Evolutionary conservation across 1,140 invertebrate species (phyloP).

Genomic region (Drosophila aff.): DNA sequence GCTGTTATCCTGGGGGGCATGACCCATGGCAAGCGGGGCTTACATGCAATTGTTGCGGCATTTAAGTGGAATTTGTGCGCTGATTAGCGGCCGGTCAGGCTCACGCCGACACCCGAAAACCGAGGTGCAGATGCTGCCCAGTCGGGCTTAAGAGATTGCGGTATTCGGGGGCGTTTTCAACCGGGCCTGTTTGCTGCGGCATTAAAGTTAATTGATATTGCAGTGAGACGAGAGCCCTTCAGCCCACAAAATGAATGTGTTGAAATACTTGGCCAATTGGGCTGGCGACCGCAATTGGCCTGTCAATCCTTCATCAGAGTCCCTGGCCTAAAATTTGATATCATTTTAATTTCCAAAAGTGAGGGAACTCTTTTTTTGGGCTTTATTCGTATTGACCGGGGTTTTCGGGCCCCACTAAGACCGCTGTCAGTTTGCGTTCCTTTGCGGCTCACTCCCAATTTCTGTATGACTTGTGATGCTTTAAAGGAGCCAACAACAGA

Average conservation of each 20-base stretch:
- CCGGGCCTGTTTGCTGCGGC: slow-evolving; percentile 6
- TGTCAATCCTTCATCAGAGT: slow-evolving; percentile 30
- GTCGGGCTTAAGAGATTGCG: slow-evolving; percentile 66
- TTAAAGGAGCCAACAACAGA: slow-evolving; percentile 22
- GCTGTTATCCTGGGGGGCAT: slow-evolving; percentile 26
- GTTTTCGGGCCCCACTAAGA: slow-evolving; percentile 31
- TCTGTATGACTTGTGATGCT: slow-evolving; percentile 26
- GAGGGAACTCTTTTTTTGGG: slow-evolving; percentile 27
- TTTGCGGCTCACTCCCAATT: slow-evolving; percentile 33
- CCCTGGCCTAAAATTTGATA: slow-evolving; percentile 36
- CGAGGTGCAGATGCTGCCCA: slow-evolving; percentile 43
- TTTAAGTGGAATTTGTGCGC: slow-evolving; percentile 72
- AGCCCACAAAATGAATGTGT: slow-evolving; percentile 4
- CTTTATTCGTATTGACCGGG: slow-evolving; percentile 69
- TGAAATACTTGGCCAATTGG: slow-evolving; percentile 10
- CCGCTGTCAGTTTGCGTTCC: slow-evolving; percentile 66
- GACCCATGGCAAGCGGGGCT: slow-evolving; percentile 37
- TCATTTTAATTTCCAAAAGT: slow-evolving; percentile 65
- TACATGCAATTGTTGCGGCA: slow-evolving; percentile 54
- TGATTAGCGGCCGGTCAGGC: slow-evolving; percentile 65
- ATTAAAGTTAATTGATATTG: slow-evolving; percentile 42
- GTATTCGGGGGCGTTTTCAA: slow-evolving; percentile 20
- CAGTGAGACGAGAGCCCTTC: slow-evolving; percentile 8
- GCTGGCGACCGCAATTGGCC: slow-evolving; percentile 19
- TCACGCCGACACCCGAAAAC: slow-evolving; percentile 17